Conservation (phyloP, 2,888 invertebrate species). For the Thera obeliscata region DNA sequence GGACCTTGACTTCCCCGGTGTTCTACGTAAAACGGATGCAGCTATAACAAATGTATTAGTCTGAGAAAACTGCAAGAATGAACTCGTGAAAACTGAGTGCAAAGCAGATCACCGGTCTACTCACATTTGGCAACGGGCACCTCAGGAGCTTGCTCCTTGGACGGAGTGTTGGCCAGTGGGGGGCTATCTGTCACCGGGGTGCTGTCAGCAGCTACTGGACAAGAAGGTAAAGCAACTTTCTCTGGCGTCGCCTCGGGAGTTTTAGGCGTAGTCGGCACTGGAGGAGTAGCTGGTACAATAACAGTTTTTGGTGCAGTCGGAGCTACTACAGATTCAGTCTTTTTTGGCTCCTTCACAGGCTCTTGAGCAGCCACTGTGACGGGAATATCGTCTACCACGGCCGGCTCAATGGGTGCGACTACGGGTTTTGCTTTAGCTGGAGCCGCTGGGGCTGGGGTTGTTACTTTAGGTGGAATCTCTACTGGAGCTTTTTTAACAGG, state of each 20-base stretch:
- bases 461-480: slow-evolving; percentile 1
- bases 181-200: slow-evolving; percentile 63
- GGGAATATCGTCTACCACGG: slow-evolving; percentile 37
- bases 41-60: slow-evolving; percentile 74
- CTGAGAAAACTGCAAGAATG: slow-evolving; percentile 79
- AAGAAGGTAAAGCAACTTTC: slow-evolving; percentile 22
- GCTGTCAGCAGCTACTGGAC: slow-evolving; percentile 38
- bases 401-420: slow-evolving; percentile 38
- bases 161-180: slow-evolving; percentile 73
- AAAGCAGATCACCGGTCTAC: slow-evolving; percentile 74
- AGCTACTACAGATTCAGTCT: slow-evolving; percentile 26
- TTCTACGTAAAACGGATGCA: slow-evolving; percentile 65
- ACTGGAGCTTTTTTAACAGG: slow-evolving; percentile 31
- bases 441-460: slow-evolving; percentile 28
- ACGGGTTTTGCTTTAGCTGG: slow-evolving; percentile 28
- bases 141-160: slow-evolving; percentile 66
- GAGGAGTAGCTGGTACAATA: slow-evolving; percentile 19
- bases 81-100: slow-evolving; percentile 78
- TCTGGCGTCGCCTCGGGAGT: slow-evolving; percentile 21
- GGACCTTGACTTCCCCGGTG: slow-evolving; percentile 16
- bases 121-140: slow-evolving; percentile 75
- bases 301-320: slow-evolving; percentile 27
- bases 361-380: slow-evolving; percentile 34
- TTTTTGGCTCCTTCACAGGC: slow-evolving; percentile 26
- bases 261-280: slow-evolving; percentile 18